phyloP scores from a whole-genome alignment of 1,140 invertebrate genomes.

The Aphelinus atriplicis region DNA sequence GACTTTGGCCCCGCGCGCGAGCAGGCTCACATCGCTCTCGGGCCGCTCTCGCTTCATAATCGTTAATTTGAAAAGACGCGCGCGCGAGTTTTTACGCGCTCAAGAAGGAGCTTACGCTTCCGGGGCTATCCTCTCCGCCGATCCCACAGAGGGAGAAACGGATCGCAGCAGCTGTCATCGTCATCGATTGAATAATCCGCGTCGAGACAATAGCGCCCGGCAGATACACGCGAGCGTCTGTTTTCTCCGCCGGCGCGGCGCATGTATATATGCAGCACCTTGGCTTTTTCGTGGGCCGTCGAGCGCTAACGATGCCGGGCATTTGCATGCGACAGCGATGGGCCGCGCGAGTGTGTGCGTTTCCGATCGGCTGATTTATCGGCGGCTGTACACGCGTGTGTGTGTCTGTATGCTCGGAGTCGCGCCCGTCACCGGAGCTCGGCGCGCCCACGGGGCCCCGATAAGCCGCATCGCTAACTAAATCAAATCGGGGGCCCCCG shows the following conservation, averaged over 20 bases:
- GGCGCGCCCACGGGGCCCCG: constrained; percentile 7
- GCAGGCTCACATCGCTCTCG: no score
- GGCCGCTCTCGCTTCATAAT: constrained; percentile 5
- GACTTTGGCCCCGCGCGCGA: constrained; percentile 1
- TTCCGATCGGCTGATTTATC: constrained; percentile 31
- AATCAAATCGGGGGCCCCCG: neutral
- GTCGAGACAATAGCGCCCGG: neutral
- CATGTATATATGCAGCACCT: neutral
- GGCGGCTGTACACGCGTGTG: neutral
- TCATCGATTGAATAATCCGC: constrained; percentile 17
- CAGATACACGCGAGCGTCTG: neutral
- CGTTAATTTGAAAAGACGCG: constrained; percentile 24
- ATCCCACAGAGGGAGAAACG: neutral
- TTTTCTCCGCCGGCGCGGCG: neutral
- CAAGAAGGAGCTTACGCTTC: constrained; percentile 23
- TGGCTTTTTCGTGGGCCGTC: neutral
- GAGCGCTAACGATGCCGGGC: constrained; percentile 16
- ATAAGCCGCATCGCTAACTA: constrained; percentile 2
- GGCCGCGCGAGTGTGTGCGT: constrained; percentile 1
- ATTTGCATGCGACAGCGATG: constrained; percentile 31
- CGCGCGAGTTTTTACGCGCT: constrained; percentile 7
- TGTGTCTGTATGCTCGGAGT: neutral
- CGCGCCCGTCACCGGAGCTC: constrained; percentile 14
- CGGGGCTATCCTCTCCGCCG: neutral
- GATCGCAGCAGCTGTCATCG: constrained; percentile 2